Evolutionary conservation across 2,113 vertebrate species (phyloP).

Genomic region (Pseudorasbora parva): DNA sequence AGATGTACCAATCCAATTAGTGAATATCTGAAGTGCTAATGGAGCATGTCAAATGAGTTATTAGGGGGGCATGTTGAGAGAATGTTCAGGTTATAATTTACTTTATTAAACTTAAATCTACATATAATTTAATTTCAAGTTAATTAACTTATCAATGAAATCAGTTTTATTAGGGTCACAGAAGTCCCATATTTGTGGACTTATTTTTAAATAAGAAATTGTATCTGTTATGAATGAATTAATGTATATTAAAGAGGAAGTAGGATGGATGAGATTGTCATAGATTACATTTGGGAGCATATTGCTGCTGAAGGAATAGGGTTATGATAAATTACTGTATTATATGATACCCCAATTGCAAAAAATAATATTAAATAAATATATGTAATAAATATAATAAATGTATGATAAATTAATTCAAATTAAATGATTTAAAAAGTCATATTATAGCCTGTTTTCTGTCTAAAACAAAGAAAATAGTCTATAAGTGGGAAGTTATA

Average conservation of each 20-base stretch:
- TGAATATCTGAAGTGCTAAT: neutral
- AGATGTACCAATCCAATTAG: neutral
- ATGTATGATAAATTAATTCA: neutral
- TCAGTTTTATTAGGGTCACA: neutral
- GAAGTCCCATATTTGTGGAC: neutral
- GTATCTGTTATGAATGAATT: neutral
- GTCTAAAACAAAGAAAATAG: neutral
- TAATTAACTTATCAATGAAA: neutral
- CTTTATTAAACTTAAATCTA: neutral
- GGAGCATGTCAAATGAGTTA: neutral
- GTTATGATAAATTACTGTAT: neutral
- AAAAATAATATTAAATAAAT: slow-evolving; percentile 10
- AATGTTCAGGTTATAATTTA: neutral
- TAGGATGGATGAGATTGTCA: neutral
- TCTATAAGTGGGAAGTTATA: no score
- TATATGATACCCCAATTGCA: slow-evolving; percentile 27
- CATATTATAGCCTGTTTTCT: neutral
- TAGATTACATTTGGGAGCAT: slow-evolving; percentile 14
- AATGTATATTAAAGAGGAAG: neutral
- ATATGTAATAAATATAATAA: no score
- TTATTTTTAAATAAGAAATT: neutral
- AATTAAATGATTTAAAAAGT: neutral
- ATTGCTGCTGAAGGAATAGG: neutral
- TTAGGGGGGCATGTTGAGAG: neutral
- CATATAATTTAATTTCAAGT: neutral